These are phyloP conservation scores for Theretra japonica DNA, from an alignment of 2,888 invertebrate species.

Conservation along the genomic window DNA sequence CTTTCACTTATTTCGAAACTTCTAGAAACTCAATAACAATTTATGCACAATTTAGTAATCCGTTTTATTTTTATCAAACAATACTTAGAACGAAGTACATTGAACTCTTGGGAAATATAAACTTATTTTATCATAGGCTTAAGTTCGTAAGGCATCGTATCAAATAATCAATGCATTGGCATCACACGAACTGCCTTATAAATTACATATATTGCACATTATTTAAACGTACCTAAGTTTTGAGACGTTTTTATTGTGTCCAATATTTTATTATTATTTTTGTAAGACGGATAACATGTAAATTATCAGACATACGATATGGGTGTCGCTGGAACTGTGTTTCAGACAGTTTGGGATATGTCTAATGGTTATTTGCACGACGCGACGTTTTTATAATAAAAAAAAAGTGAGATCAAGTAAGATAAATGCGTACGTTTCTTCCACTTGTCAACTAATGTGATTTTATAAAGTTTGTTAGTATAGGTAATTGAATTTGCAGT, in stretches of 20 bases:
- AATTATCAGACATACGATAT: constrained; percentile 29
- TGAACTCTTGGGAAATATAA: neutral
- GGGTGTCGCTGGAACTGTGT: constrained; percentile 15
- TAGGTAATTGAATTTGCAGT: too few relatives aligned
- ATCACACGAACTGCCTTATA: neutral
- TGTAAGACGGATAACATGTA: constrained; percentile 16
- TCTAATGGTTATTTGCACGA: neutral
- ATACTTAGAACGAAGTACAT: neutral
- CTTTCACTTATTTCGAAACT: too few relatives aligned
- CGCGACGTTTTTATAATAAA: neutral
- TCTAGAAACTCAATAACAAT: too few relatives aligned
- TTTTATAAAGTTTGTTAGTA: too few relatives aligned
- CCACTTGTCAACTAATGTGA: neutral
- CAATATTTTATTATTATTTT: constrained; percentile 29
- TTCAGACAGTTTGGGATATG: neutral
- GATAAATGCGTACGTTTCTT: too few relatives aligned
- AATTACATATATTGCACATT: constrained; percentile 20
- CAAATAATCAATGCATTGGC: constrained; percentile 1
- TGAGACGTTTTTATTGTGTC: constrained; percentile 28
- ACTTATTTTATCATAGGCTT: constrained; percentile 4
- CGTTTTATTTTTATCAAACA: too few relatives aligned
- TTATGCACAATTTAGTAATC: too few relatives aligned
- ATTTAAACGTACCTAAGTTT: constrained; percentile 10
- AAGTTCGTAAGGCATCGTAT: neutral
- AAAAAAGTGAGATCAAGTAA: neutral